Percentiles rank a stretch among this genome's conserved stretches.
These are phyloP conservation scores for Magallana angulata DNA, from an alignment of 1,140 invertebrate species.

Conservation along the genomic window DNA sequence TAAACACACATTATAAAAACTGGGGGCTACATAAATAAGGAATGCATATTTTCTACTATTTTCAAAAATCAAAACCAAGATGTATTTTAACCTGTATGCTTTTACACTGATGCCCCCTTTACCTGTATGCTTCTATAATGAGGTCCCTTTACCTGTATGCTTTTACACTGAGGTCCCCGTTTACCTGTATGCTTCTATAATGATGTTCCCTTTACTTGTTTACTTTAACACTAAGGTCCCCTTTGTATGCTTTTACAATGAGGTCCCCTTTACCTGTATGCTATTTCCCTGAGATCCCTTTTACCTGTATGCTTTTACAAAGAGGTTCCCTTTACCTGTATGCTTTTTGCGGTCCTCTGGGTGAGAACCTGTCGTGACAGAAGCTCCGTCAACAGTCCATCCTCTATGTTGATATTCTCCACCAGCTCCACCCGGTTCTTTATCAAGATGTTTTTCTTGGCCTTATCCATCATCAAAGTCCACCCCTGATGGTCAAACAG, in stretches of 20 bases:
- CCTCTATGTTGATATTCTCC: conserved; percentile 68
- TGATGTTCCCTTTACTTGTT: background rate
- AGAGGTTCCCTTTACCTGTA: conserved; percentile 60
- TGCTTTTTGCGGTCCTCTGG: conserved; percentile 65
- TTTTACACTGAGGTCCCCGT: background rate
- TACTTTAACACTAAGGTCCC: background rate
- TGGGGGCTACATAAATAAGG: too few relatives aligned
- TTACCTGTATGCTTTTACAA: background rate
- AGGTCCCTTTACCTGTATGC: background rate
- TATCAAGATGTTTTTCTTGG: conserved; percentile 69
- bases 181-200: background rate
- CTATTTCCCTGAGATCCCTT: too few relatives aligned
- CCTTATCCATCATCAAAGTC: conserved; percentile 61
- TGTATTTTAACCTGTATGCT: background rate
- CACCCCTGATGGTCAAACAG: background rate
- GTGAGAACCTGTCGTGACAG: conserved; percentile 66
- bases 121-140: background rate
- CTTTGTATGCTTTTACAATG: background rate
- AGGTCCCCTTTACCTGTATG: too few relatives aligned
- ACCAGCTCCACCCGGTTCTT: conserved; percentile 66
- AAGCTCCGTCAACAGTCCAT: conserved; percentile 71
- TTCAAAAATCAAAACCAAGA: too few relatives aligned
- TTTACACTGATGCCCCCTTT: background rate
- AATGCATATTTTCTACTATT: too few relatives aligned
- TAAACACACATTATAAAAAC: too few relatives aligned